Base-by-base conservation (phyloP, 53 echinoderm and acorn worm genomes). In the Crossaster papposus region DNA sequence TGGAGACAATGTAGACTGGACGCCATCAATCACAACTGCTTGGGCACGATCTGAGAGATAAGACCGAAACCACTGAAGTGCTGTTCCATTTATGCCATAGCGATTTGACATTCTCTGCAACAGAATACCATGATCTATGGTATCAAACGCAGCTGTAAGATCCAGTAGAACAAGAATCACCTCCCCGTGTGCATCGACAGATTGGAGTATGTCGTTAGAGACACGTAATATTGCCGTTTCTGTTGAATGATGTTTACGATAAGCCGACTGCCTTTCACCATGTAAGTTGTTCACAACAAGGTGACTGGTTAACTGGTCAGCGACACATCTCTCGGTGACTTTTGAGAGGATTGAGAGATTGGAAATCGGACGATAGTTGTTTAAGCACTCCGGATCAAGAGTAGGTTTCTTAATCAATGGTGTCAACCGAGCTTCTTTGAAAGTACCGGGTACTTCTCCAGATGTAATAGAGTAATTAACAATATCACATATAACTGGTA, bases 261-360 rank as follows among this genome's bases (percentile, higher is more conserved):
- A 94, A 2, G 91, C 94, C 6, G 91, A 94, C 51, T 94, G 94
- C n/a, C 34, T 83, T 9, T 88, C 70, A 79, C 65, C 85, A 53
- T 82, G 79, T 3, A 91, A 70, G 54, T 78, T 55, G 37, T 85
- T 31, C 5, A 37, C 17, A 5, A 64, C 58, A 58, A 93, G 88
- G n/a, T 93, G 83, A 17, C 75, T 26, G 20, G 62, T 77, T 38
- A 93, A 64, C 62, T 82, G 88, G 1, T 30, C 75, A 24, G 81
- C 52, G 44, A 93, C 90, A 24, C 54, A 65, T 4, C 88, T 53
- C 88, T 93, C 89, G 31, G 79, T 50, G 3, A 88, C 62, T 24
- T 93, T 93, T 17, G 65, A 81, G 20, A 91, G 51, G 70, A 91
- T 91, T n/a, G 82, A 74, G 23, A 91, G 44, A 24, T 93, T 93